phyloP scores from a whole-genome alignment of 2,113 vertebrate genomes.

The Paracanthobrama guichenoti region DNA sequence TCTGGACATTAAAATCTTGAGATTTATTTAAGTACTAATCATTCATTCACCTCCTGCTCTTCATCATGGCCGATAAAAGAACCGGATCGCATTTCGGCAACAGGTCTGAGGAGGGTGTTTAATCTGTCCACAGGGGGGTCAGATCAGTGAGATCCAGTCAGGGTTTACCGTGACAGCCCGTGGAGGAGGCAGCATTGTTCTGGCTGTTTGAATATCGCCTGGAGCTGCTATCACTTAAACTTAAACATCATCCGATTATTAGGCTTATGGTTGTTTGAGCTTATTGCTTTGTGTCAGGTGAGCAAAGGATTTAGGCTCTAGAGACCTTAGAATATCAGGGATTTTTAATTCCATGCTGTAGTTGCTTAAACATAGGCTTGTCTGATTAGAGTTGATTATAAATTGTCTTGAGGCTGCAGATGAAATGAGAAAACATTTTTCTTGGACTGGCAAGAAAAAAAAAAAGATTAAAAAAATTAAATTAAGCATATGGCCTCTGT shows the following conservation, averaged over 20 bases:
- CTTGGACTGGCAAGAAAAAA: background rate
- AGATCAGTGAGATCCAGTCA: conserved; percentile 73
- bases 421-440: conserved; percentile 14
- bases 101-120: conserved; percentile 74
- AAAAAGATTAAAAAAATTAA: background rate
- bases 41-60: background rate
- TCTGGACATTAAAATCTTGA: background rate
- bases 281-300: conserved; percentile 81
- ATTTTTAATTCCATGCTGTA: conserved; percentile 43
- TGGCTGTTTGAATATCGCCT: conserved; percentile 77
- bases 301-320: conserved; percentile 74
- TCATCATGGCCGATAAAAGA: no score
- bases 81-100: conserved; percentile 58
- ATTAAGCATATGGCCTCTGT: background rate
- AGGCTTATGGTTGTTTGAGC: conserved; percentile 81
- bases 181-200: conserved; percentile 80
- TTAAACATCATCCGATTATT: conserved; percentile 84
- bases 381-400: conserved; percentile 48
- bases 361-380: conserved; percentile 37
- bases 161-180: conserved; percentile 73
- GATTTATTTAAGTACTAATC: background rate
- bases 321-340: conserved; percentile 61
- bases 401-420: conserved; percentile 44
- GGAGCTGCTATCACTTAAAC: conserved; percentile 77
- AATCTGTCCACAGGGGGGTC: conserved; percentile 74